Conservation (phyloP, 2,888 invertebrate species). For the Pachycephus smyrnensis region DNA sequence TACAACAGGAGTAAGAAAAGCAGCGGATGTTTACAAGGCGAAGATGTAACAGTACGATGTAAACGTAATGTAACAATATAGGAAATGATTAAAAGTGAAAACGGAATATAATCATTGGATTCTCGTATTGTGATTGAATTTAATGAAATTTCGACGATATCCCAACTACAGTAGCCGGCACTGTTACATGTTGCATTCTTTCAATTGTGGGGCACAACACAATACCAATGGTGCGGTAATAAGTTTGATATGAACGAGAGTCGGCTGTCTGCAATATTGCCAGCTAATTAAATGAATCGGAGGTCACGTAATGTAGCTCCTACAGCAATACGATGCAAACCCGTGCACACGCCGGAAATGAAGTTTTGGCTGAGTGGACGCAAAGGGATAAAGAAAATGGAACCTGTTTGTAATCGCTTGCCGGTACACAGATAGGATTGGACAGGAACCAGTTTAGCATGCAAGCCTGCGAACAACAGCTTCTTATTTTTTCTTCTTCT, state of each 20-base stretch:
- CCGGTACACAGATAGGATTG: neutral
- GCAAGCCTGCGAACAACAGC: neutral
- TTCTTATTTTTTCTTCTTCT: neutral
- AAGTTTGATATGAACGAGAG: neutral
- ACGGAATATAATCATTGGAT: neutral
- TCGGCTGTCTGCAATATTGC: slow-evolving; percentile 16
- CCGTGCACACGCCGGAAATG: slow-evolving; percentile 15
- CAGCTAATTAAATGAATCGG: slow-evolving; percentile 27
- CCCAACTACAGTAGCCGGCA: neutral
- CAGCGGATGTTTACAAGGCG: neutral
- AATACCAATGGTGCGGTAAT: neutral
- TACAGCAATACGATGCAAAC: slow-evolving; percentile 6
- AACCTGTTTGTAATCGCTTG: neutral
- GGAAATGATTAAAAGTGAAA: neutral
- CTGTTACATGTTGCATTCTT: neutral
- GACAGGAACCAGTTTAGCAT: neutral
- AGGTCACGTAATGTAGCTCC: slow-evolving; percentile 20
- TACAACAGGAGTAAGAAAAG: neutral
- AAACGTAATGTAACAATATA: neutral
- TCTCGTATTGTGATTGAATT: neutral
- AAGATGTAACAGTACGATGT: neutral
- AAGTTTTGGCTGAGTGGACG: slow-evolving; percentile 1
- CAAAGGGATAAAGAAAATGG: neutral
- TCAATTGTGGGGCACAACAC: neutral
- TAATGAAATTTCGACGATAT: neutral